phyloP scores from a whole-genome alignment of 2,113 vertebrate species.

The Solea solea region DNA sequence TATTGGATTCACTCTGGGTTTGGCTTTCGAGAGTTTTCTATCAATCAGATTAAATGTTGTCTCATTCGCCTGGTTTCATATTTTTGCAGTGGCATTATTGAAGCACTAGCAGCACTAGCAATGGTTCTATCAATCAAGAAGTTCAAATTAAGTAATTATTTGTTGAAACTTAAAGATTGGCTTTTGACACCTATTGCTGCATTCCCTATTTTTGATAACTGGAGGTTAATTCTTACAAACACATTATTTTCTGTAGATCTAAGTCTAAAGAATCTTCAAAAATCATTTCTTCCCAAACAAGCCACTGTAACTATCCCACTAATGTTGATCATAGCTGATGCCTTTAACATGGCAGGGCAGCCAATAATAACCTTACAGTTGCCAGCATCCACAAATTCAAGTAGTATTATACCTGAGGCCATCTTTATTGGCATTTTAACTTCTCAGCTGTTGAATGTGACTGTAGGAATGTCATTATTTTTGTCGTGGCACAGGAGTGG shows the following conservation, averaged over 20 bases:
- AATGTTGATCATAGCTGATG: slow-evolving; percentile 8
- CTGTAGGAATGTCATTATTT: slow-evolving; percentile 11
- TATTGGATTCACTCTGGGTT: not conserved
- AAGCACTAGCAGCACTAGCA: not conserved
- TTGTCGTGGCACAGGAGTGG: not conserved
- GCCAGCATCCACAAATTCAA: not conserved
- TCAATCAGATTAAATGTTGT: accelerated
- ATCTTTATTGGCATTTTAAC: slow-evolving; percentile 23
- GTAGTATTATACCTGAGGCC: not conserved
- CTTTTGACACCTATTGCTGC: too few species aligned
- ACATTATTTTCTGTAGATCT: not conserved
- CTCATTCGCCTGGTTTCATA: not conserved
- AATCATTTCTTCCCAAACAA: not conserved
- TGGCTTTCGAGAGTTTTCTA: not conserved
- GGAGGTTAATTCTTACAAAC: too few species aligned
- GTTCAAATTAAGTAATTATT: too few species aligned
- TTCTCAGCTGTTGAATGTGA: not conserved
- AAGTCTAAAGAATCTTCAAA: too few species aligned
- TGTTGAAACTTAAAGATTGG: too few species aligned
- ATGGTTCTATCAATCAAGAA: too few species aligned
- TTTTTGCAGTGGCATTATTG: not conserved
- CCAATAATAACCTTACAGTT: not conserved
- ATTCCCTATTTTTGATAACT: too few species aligned
- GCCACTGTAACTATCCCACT: not conserved
- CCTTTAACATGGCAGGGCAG: not conserved